A percentile compares a stretch with the other conserved stretches of the same genome.
These are phyloP conservation scores for Cyclura pinguis DNA, from an alignment of 2,797 vertebrate species.

Conservation along the genomic window DNA sequence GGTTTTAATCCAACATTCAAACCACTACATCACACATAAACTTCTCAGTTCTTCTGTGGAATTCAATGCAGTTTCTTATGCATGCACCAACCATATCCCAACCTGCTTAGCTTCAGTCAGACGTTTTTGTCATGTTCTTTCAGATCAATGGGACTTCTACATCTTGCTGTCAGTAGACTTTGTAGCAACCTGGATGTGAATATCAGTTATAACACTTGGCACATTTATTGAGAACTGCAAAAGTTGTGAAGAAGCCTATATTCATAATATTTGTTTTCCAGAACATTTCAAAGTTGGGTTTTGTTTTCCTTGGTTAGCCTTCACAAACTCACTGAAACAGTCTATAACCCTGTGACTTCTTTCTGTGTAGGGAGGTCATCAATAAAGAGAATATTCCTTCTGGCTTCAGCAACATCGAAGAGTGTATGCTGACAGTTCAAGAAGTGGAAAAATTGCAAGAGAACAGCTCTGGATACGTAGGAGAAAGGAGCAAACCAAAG, in stretches of 20 bases:
- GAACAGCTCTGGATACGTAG: slow-evolving; percentile 68
- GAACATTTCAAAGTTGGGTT: not conserved
- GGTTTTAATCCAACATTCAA: too few species aligned
- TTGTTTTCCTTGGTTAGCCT: not conserved
- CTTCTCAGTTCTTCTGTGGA: not conserved
- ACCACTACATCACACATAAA: too few species aligned
- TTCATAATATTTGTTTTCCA: not conserved
- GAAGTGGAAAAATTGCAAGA: slow-evolving; percentile 81
- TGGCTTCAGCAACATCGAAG: slow-evolving; percentile 76
- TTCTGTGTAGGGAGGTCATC: slow-evolving; percentile 77
- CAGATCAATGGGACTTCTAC: not conserved
- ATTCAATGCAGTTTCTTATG: not conserved
- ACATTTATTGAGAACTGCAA: not conserved
- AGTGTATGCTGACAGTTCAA: slow-evolving; percentile 76
- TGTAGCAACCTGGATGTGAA: not conserved
- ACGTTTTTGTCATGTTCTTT: not conserved
- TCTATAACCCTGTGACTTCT: slow-evolving; percentile 40
- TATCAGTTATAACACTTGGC: not conserved
- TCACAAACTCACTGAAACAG: slow-evolving; percentile 14
- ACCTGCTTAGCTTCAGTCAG: not conserved
- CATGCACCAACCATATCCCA: not conserved
- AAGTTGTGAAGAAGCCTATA: not conserved
- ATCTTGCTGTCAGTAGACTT: not conserved
- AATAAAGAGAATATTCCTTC: slow-evolving; percentile 95
- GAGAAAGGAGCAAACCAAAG: slow-evolving; percentile 83